phyloP scores from a whole-genome alignment of 2,888 invertebrate genomes.

The Dynastes tityus region DNA sequence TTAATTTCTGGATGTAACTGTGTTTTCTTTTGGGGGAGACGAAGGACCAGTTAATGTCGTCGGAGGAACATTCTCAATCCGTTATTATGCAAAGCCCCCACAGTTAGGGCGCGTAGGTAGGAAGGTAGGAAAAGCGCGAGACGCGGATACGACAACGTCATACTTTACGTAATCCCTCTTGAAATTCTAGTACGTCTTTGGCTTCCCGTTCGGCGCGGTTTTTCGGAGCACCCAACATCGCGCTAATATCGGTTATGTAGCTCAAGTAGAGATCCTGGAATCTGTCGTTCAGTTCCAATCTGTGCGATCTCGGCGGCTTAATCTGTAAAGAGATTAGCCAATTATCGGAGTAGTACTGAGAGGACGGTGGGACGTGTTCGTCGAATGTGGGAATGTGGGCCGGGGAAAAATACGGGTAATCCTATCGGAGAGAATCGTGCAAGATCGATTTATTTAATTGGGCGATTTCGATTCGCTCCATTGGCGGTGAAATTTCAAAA shows the following conservation, averaged over 20 bases:
- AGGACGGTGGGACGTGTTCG: background rate
- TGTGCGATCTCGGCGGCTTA: constrained; percentile 47
- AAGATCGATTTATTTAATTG: constrained; percentile 20
- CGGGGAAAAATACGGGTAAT: constrained; percentile 9
- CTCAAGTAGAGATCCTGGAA: constrained; percentile 57
- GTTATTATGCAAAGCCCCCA: constrained; percentile 29
- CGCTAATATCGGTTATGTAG: constrained; percentile 65
- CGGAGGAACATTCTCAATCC: constrained; percentile 21
- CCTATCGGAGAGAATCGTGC: background rate
- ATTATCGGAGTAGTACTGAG: constrained; percentile 22
- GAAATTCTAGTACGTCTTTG: constrained; percentile 63
- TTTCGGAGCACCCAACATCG: constrained; percentile 62
- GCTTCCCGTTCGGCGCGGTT: constrained; percentile 62
- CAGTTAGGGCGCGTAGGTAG: constrained; percentile 6
- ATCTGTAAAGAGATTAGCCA: constrained; percentile 48
- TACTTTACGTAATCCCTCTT: constrained; percentile 62
- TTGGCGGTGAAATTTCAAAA: background rate
- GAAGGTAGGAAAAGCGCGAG: background rate
- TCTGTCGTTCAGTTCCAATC: constrained; percentile 59
- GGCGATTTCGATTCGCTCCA: constrained; percentile 2
- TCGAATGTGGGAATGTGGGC: background rate
- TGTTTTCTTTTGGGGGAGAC: background rate
- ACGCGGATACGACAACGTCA: constrained; percentile 30
- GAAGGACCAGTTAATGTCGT: no score
- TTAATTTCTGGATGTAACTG: no score